Base-by-base conservation (phyloP, 2,797 vertebrate species). In the Rhinatrema bivittatum region DNA sequence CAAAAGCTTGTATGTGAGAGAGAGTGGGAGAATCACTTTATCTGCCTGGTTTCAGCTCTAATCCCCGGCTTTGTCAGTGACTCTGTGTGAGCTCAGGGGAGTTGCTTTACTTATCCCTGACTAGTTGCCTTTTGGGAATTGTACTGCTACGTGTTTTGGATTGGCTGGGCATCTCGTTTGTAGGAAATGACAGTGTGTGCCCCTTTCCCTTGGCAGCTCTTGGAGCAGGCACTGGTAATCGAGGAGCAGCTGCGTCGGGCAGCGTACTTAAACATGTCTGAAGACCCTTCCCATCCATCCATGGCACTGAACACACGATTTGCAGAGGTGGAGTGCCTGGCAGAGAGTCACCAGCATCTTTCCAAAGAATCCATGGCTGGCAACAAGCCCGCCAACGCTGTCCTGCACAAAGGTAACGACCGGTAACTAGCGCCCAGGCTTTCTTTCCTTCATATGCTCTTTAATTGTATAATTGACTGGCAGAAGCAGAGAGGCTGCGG, bases 351-450 rank as follows among this genome's bases (percentile, higher is more conserved):
- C 65, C 95, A 98, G 76, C 95, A 98, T 73, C 87, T 98, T 37
- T 97, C 94, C 74, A 98, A 98, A 75, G 95, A 98, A 65, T 96
- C 92, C 1, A 97, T 98, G 93, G 93, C 94, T 4, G 95, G 95
- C 62, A 98, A 98, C 72, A 98, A 98, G 48, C 95, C 95, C 11
- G 95, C 95, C 51, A 98, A 98, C 2, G 94, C 94, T 2, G 95
- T 98, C 39, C 83, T 98, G 70, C 95, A 98, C 72, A 98, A 98
- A 94, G 95, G 94, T 97, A 84, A 50, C 52, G 44, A 11, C 31
- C 36, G 54, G 51, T 16, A 8, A 53, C 42, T 39, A 45, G 46
- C 9, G 11, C 6, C 30, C 11, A 30, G 16, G 16, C 4, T 4
- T 16, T 11, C 11, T 15, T 27, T n/a, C 7, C 2, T 12, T 10